phyloP scores from a whole-genome alignment of 2,113 vertebrate species.

The Pseudolaguvia tuberculata region DNA sequence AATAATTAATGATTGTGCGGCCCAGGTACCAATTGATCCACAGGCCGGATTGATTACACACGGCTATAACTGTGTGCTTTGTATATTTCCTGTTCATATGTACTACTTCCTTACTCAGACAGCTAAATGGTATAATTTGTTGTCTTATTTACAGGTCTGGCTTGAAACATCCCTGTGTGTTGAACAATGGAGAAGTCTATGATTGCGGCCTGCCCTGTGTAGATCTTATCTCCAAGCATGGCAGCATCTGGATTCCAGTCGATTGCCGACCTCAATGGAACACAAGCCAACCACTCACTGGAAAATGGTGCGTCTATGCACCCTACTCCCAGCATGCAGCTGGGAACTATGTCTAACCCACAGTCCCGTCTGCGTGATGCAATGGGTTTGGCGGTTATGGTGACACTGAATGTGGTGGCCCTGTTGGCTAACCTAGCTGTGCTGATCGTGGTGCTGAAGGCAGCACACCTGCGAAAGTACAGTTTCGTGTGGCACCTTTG shows the following conservation, averaged over 20 bases:
- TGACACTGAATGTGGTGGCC: conserved; percentile 77
- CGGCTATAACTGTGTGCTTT: neutral
- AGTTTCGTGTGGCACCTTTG: conserved; percentile 89
- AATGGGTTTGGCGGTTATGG: conserved; percentile 77
- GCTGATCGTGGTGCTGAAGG: conserved; percentile 80
- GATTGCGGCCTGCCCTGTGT: neutral
- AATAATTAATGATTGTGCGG: too few species aligned
- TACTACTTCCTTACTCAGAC: neutral
- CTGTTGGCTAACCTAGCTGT: conserved; percentile 81
- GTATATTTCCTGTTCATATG: neutral
- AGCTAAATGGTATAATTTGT: neutral
- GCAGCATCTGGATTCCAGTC: conserved; percentile 20
- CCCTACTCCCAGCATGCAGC: conserved; percentile 47
- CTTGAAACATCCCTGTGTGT: conserved; percentile 6
- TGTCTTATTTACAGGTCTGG: conserved; percentile 27
- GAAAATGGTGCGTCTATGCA: conserved; percentile 21
- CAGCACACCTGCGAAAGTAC: conserved; percentile 79
- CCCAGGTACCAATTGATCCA: too few species aligned
- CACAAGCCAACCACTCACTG: conserved; percentile 39
- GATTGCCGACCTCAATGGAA: conserved; percentile 23
- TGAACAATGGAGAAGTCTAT: conserved; percentile 39
- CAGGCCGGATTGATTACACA: too few species aligned
- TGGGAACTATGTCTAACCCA: conserved; percentile 58
- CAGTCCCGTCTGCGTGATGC: conserved; percentile 73
- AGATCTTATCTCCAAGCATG: conserved; percentile 31